A percentile compares a stretch with the other conserved stretches of the same genome.
These are phyloP conservation scores for Lanius collurio DNA, from an alignment of 2,113 vertebrate species.

Conservation along the genomic window DNA sequence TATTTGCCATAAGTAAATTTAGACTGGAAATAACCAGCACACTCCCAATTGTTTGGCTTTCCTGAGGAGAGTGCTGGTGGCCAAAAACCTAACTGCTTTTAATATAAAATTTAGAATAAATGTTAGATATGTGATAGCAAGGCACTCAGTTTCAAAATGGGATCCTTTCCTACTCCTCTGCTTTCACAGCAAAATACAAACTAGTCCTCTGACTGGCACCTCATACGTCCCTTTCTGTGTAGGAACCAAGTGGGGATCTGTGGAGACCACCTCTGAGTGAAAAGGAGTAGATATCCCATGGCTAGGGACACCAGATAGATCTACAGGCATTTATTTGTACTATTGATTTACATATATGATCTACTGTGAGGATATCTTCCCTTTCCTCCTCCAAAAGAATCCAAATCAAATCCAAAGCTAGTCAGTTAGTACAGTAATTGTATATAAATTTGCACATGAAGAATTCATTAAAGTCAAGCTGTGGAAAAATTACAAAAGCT, in stretches of 20 bases:
- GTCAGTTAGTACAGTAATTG: not conserved
- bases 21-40: not conserved
- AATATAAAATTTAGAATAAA: not conserved
- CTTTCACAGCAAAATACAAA: not conserved
- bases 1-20: not conserved
- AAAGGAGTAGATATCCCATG: not conserved
- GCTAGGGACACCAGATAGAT: not conserved
- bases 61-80: not conserved
- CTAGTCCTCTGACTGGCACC: not conserved
- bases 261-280: not conserved
- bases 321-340: not conserved
- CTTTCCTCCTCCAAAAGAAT: constrained; percentile 6
- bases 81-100: not conserved
- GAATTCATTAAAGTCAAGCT: constrained; percentile 53
- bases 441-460: constrained; percentile 36
- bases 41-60: not conserved
- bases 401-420: constrained; percentile 16
- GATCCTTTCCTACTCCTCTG: not conserved
- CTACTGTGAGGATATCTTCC: not conserved
- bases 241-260: not conserved
- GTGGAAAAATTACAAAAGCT: not conserved
- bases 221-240: not conserved
- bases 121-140: not conserved
- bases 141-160: not conserved
- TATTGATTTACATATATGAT: not conserved